Evolutionary conservation across 2,797 vertebrate species (phyloP).

Genomic region (Notolepis coatsorum): DNA sequence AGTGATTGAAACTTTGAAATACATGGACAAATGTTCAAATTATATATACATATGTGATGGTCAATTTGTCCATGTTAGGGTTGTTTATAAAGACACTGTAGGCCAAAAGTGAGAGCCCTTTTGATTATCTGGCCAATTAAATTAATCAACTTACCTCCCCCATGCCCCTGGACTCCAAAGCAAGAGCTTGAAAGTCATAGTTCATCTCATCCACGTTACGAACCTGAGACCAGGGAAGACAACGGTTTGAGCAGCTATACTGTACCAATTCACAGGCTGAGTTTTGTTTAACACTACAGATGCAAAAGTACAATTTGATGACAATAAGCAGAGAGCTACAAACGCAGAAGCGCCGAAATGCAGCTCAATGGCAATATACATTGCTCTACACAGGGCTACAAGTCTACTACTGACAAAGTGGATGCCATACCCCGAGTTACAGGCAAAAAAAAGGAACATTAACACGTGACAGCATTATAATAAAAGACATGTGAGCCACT

Average conservation of each 20-base stretch:
- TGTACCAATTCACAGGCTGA: background rate
- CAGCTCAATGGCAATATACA: background rate
- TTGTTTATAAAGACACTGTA: background rate
- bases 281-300: background rate
- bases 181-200: conserved; percentile 98
- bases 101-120: background rate
- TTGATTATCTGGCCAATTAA: background rate
- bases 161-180: conserved; percentile 98
- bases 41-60: too few relatives aligned
- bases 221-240: conserved; percentile 78
- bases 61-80: too few relatives aligned
- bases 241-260: background rate
- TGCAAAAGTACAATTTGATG: background rate
- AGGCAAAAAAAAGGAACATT: too few relatives aligned
- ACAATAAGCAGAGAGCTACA: background rate
- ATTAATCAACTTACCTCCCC: conserved; percentile 88
- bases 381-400: too few relatives aligned
- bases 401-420: too few relatives aligned
- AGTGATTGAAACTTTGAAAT: too few relatives aligned
- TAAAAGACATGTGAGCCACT: too few relatives aligned
- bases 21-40: too few relatives aligned
- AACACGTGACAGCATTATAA: too few relatives aligned
- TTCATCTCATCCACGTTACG: conserved; percentile 97
- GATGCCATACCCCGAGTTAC: too few relatives aligned
- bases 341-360: background rate